phyloP scores from a whole-genome alignment of 2,888 invertebrate species.

The Heliothis peltigera region DNA sequence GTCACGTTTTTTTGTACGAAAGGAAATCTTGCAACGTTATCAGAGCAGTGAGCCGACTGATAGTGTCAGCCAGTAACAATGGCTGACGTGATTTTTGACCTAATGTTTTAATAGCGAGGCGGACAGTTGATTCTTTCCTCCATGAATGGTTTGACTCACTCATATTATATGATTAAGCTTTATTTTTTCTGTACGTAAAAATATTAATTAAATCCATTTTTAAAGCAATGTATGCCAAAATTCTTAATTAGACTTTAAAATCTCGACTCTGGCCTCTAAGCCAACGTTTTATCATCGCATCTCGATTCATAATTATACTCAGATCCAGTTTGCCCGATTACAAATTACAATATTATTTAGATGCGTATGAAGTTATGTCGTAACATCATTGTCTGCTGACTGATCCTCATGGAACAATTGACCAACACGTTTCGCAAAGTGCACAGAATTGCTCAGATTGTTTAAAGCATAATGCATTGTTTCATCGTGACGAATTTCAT shows the following conservation, averaged over 20 bases:
- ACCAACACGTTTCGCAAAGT: conserved; percentile 68
- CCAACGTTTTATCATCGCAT: conserved; percentile 34
- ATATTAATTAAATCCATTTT: not conserved
- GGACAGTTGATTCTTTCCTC: not conserved
- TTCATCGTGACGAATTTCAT: conserved; percentile 57
- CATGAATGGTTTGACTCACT: not conserved
- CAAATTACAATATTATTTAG: conserved; percentile 50
- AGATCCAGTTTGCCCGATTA: conserved; percentile 40
- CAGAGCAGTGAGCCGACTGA: conserved; percentile 12
- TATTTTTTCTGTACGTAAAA: not conserved
- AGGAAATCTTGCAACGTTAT: conserved; percentile 20
- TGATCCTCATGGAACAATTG: conserved; percentile 61
- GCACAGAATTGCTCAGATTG: conserved; percentile 39
- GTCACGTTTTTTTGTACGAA: conserved; percentile 28
- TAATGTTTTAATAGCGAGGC: too few relatives aligned
- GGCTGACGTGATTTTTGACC: too few relatives aligned
- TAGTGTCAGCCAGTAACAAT: not conserved
- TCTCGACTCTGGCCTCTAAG: conserved; percentile 25
- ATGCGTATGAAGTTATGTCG: conserved; percentile 45
- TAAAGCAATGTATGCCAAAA: not conserved
- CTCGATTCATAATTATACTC: conserved; percentile 41
- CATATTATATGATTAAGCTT: not conserved
- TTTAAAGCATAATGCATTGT: conserved; percentile 65
- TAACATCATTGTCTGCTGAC: conserved; percentile 60
- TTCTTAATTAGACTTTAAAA: conserved; percentile 8